These are phyloP conservation scores for Phyllotreta striolata DNA, from an alignment of 2,888 invertebrate genomes.

Conservation along the genomic window DNA sequence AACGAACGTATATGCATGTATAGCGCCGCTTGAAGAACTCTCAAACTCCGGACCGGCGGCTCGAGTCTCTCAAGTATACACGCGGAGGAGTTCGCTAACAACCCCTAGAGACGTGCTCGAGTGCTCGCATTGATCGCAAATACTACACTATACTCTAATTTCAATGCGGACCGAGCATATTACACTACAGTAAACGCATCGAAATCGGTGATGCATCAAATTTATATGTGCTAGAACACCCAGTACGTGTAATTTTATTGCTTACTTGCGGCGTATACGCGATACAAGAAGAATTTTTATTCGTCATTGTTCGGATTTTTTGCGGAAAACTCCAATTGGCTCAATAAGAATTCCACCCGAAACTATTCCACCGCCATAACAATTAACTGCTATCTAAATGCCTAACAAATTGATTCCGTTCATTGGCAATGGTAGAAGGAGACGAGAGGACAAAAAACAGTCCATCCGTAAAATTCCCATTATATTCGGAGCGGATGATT, in stretches of 20 bases:
- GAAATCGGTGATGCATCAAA: too few species aligned
- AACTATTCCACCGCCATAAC: constrained; percentile 39
- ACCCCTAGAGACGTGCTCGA: constrained; percentile 51
- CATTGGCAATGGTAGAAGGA: constrained; percentile 10
- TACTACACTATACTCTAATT: constrained; percentile 31
- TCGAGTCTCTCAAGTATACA: constrained; percentile 43
- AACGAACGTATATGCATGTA: constrained; percentile 39
- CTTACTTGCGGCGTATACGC: too few species aligned
- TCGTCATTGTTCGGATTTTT: too few species aligned
- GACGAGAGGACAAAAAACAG: constrained; percentile 24
- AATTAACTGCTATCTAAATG: constrained; percentile 46
- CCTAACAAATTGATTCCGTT: constrained; percentile 46
- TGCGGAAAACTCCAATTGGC: constrained; percentile 14
- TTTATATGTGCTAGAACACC: too few species aligned
- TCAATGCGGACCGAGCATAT: too few species aligned
- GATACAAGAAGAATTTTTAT: too few species aligned
- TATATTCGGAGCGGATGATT: constrained; percentile 40
- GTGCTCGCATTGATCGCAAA: constrained; percentile 44
- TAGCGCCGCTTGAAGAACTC: constrained; percentile 38
- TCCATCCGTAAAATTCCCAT: constrained; percentile 41
- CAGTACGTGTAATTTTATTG: too few species aligned
- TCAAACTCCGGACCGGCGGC: constrained; percentile 44
- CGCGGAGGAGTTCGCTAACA: constrained; percentile 46
- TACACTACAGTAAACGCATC: too few species aligned
- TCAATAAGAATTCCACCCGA: constrained; percentile 25